Evolutionary conservation across 2,113 vertebrate species (phyloP).

Genomic region (Hirundichthys speculiger): DNA sequence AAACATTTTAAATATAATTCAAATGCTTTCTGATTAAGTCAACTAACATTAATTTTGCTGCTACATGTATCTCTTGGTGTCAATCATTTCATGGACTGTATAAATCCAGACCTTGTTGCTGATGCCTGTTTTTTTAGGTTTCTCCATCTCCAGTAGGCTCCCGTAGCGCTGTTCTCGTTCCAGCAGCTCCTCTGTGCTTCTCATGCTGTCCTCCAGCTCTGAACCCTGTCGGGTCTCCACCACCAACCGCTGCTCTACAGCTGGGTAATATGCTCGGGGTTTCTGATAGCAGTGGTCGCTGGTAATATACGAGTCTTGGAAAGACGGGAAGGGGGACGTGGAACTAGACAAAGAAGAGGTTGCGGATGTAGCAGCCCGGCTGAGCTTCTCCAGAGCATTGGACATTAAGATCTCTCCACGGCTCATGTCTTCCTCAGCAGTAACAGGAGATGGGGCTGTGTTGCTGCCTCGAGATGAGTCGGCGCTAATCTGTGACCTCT

Average conservation of each 20-base stretch:
- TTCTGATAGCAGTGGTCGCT: slow-evolving; percentile 99
- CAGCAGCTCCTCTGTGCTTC: slow-evolving; percentile 85
- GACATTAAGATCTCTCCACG: slow-evolving; percentile 70
- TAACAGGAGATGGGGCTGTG: slow-evolving; percentile 55
- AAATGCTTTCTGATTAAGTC: slow-evolving; percentile 2
- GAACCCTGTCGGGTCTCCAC: slow-evolving; percentile 90
- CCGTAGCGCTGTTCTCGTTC: slow-evolving; percentile 82
- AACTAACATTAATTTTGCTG: no score
- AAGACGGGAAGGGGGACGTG: slow-evolving; percentile 75
- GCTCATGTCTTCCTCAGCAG: slow-evolving; percentile 69
- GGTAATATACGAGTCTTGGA: slow-evolving; percentile 93
- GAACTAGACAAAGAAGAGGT: slow-evolving; percentile 63
- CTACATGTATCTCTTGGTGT: no score
- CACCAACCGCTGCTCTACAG: slow-evolving; percentile 91
- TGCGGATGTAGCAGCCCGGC: slow-evolving; percentile 77
- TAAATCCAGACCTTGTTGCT: slow-evolving; percentile 80
- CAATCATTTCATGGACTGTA: neutral
- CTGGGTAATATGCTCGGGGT: slow-evolving; percentile 91
- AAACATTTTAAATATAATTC: neutral
- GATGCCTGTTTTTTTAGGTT: slow-evolving; percentile 77
- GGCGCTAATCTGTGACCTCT: slow-evolving; percentile 77
- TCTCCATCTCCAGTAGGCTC: slow-evolving; percentile 86
- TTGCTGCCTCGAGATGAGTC: slow-evolving; percentile 64
- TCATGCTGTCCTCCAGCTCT: slow-evolving; percentile 87
- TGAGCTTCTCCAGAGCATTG: slow-evolving; percentile 79